Base-by-base conservation (phyloP, 1,140 invertebrate species). In the Homalodisca vitripennis region DNA sequence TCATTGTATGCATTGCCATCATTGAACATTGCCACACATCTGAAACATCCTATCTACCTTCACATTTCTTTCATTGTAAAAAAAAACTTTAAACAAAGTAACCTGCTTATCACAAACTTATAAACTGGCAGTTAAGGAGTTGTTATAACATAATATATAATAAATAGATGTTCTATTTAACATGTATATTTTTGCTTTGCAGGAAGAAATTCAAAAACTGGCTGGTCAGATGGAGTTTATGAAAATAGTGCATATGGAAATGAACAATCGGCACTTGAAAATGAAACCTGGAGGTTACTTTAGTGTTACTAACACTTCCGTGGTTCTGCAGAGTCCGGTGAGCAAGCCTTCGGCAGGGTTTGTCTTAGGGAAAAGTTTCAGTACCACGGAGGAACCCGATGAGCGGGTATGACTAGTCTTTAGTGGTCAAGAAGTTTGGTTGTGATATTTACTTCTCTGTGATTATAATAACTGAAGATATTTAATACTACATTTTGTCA, bases 231-330 rank as follows among this genome's bases (percentile, higher is more conserved):
- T 95, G 72, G 93, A 95, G 78, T 92, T 93, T 76, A 93, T 95
- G 90, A 94, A 93, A 80, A 94, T 94, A 75, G 92, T 94, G 10
- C 91, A 94, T 73, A 95, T 95, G 93, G 90, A 94, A 78, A 88
- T 93, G 80, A 92, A 94, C 79, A 95, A 95, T 79, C 83, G 92
- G 20, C 93, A 95, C 78, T 79, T 95, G 67, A 91, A 92, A 74
- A 90, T 91, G 51, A 91, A 92, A 74, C 85, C 87, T 2, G 91
- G 91, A 13, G 88, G 90, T 13, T 92, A 92, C 77, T 92, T 93
- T 78, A 89, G 84, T 66, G 77, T 78, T 20, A 65, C 75, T 66
- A 78, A 78, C 69, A 79, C 82, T 71, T 81, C 74, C 75, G 80
- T 76, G 75, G 80, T 75, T 75, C 80, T 60, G 53, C 81, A 12